Percentiles rank a stretch among this genome's conserved stretches.
These are phyloP conservation scores for Plecotus auritus DNA, from an alignment of 2,113 vertebrate genomes.

Conservation along the genomic window DNA sequence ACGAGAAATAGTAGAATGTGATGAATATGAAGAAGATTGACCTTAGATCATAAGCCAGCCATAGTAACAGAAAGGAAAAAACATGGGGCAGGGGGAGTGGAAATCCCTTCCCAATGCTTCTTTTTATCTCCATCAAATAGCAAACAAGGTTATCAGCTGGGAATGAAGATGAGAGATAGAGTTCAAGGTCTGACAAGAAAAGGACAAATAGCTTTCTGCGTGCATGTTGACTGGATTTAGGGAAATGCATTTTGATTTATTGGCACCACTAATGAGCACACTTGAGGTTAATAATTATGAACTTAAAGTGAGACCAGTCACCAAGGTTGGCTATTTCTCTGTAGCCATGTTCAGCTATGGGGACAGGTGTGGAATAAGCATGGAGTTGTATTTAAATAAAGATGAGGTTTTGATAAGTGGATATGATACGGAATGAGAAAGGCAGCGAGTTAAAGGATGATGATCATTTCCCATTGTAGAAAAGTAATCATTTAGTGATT, in stretches of 20 bases:
- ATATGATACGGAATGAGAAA: not conserved
- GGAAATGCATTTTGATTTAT: not conserved
- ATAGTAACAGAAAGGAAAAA: not conserved
- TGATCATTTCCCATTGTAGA: not conserved
- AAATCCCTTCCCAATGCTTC: not conserved
- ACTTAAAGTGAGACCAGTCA: not conserved
- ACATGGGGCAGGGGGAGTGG: not conserved
- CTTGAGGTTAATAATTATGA: not conserved
- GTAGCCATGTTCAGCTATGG: not conserved
- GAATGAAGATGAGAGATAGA: not conserved
- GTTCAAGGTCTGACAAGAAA: not conserved
- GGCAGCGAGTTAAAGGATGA: not conserved
- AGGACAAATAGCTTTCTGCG: not conserved
- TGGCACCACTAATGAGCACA: not conserved
- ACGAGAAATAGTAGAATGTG: not conserved
- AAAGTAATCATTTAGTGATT: not conserved
- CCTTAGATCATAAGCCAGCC: not conserved
- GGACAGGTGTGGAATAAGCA: not conserved
- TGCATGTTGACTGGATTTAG: not conserved
- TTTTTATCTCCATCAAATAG: not conserved
- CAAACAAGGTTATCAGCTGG: not conserved
- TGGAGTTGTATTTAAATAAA: not conserved
- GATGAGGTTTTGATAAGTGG: not conserved
- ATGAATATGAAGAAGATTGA: not conserved
- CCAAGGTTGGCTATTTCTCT: not conserved